Percentiles rank a stretch among this genome's conserved stretches.
These are phyloP conservation scores for Stegophylla sp. DNA, from an alignment of 2,888 invertebrate species.

Conservation along the genomic window DNA sequence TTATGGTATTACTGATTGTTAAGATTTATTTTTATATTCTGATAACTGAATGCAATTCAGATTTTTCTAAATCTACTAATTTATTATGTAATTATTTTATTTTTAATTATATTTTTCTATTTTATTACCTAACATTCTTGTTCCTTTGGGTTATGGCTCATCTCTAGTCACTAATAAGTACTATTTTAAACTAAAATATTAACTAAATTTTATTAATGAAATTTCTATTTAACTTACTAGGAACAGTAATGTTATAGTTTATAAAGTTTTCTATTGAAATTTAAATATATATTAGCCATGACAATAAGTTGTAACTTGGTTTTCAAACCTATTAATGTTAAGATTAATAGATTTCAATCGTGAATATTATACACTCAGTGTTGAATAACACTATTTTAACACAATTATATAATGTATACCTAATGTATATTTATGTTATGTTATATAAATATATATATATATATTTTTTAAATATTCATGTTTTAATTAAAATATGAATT, in stretches of 20 bases:
- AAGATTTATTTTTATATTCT: background rate
- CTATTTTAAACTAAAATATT: background rate
- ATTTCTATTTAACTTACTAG: background rate
- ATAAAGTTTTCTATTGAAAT: too few relatives aligned
- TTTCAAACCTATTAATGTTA: conserved; percentile 8
- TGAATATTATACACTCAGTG: background rate
- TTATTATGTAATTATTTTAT: too few relatives aligned
- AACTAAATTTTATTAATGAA: background rate
- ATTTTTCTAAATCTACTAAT: background rate
- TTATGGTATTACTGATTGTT: background rate
- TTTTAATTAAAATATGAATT: too few relatives aligned
- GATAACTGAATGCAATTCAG: background rate
- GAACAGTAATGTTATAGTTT: background rate
- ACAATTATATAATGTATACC: conserved; percentile 1
- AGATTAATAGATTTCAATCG: background rate
- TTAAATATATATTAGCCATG: background rate
- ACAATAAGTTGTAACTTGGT: conserved; percentile 2
- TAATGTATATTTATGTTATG: background rate
- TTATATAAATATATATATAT: background rate
- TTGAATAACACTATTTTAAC: background rate
- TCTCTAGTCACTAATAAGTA: conserved; percentile 44
- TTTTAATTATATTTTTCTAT: conserved; percentile 19
- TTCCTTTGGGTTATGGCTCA: conserved; percentile 40
- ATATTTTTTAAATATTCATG: too few relatives aligned
- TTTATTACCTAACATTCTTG: conserved; percentile 29